Percentiles rank a stretch among this genome's conserved stretches.
Evolutionary conservation across 2,113 vertebrate species (phyloP).

Genomic region (Heterotilapia buettikoferi): DNA sequence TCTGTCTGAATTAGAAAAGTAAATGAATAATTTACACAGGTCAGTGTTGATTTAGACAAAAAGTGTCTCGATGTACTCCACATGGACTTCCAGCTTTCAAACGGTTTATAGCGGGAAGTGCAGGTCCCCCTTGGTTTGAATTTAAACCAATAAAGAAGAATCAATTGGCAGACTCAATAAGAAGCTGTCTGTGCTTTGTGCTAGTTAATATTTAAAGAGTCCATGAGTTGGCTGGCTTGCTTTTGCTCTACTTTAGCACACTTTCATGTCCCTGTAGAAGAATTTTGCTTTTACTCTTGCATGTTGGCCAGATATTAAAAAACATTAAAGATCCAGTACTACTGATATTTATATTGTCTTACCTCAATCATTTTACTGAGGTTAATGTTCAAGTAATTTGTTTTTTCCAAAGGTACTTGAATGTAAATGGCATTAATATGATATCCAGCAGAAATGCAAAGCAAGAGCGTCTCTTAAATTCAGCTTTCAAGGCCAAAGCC

Average conservation of each 20-base stretch:
- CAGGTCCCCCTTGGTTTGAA: not conserved
- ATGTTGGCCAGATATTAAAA: not conserved
- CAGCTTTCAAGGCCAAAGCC: not conserved
- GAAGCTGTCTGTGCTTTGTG: conserved; percentile 27
- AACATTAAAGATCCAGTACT: not conserved
- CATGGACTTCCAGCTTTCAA: not conserved
- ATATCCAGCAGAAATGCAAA: not conserved
- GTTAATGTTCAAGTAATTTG: not conserved
- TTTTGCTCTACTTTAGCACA: not conserved
- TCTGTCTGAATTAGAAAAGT: not conserved
- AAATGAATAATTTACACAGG: not conserved
- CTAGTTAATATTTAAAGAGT: conserved; percentile 42
- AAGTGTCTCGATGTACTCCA: not conserved
- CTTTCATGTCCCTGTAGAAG: not conserved
- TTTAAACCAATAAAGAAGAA: conserved; percentile 16
- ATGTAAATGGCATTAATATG: not conserved
- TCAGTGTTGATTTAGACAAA: not conserved
- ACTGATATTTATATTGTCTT: not conserved
- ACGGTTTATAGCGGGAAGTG: not conserved
- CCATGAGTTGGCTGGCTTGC: not conserved
- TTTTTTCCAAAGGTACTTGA: not conserved
- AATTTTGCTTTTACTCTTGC: not conserved
- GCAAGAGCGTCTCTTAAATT: not conserved
- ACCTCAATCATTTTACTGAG: not conserved
- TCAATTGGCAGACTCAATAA: conserved; percentile 32